Evolutionary conservation across 2,797 vertebrate genomes (phyloP).

Genomic region (Hippoglossus hippoglossus): DNA sequence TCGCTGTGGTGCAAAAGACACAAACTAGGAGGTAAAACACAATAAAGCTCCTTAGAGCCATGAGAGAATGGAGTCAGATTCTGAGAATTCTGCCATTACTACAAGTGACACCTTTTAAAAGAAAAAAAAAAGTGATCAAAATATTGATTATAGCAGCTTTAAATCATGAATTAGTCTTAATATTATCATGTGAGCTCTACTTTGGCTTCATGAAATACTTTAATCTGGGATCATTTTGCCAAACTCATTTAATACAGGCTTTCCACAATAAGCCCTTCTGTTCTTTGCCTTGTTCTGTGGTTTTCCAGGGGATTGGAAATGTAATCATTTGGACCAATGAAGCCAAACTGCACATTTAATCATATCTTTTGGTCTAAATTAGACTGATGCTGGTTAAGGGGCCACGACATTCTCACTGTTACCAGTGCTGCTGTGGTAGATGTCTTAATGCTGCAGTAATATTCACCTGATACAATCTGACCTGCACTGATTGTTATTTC

Average conservation of each 20-base stretch:
- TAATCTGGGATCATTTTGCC: not conserved
- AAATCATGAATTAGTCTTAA: no score
- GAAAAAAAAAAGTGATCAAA: no score
- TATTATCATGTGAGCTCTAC: no score
- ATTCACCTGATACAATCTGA: constrained; percentile 4
- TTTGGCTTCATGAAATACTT: not conserved
- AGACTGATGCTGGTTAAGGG: no score
- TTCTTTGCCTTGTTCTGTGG: not conserved
- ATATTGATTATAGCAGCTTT: no score
- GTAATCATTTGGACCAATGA: not conserved
- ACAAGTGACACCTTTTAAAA: no score
- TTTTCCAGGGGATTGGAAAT: not conserved
- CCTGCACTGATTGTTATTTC: constrained; percentile 17
- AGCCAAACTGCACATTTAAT: not conserved
- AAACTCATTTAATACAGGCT: not conserved
- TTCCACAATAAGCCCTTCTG: not conserved
- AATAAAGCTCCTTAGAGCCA: no score
- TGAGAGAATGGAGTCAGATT: no score
- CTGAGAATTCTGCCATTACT: no score
- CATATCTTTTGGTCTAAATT: not conserved
- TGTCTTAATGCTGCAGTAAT: not conserved
- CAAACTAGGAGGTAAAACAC: no score
- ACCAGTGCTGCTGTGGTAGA: not conserved
- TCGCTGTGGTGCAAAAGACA: no score
- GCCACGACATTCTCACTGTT: no score